Evolutionary conservation across 2,113 vertebrate genomes (phyloP), one percentile per base, ranked within the genome.

Genomic region (Trochalopteron elliotii): DNA sequence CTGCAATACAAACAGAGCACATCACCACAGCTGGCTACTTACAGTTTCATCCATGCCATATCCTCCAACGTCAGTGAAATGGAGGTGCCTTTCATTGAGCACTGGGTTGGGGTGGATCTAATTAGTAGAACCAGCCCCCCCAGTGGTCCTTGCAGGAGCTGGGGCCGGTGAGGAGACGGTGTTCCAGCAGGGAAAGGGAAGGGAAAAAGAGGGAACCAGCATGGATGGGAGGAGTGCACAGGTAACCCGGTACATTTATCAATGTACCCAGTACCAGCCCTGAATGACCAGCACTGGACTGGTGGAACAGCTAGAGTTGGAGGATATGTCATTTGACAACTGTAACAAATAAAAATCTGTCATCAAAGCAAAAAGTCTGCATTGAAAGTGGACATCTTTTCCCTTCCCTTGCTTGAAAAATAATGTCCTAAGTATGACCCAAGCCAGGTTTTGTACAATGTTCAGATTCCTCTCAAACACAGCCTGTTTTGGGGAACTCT

Each of bases 1-100:
- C 99, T 99, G 98, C 93, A 98, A 98, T 97, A 98, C 96, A 98
- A 98, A 98, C 97, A 98, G 83, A 98, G 97, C 97, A 98, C 97
- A 97, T 98, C 98, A 98, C 98, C 97, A 98, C 96, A 96, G 47
- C 97, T 97, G 97, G 96, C 97, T 96, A 83, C 79, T 97, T 74
- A 96, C 97, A 97, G 96, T 92, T 95, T 96, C 97, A 97, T 95
- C 97, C 97, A 97, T 97, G 97, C 76, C 97, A 97, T 97, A 97
- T 92, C 96, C 97, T 97, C 97, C 97, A 96, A 89, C 42, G 0
- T 31, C 75, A 64, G 87, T 96, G 95, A 95, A 96, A 97, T 93
- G 91, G 90, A 95, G 94, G 93, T 35, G 50, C 57, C 57, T 87
- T 96, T 92, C 87, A 89, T 40, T 1, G 53, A 95, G 78, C 95